Evolutionary conservation across 2,797 vertebrate genomes (phyloP).

Genomic region (Betta splendens): DNA sequence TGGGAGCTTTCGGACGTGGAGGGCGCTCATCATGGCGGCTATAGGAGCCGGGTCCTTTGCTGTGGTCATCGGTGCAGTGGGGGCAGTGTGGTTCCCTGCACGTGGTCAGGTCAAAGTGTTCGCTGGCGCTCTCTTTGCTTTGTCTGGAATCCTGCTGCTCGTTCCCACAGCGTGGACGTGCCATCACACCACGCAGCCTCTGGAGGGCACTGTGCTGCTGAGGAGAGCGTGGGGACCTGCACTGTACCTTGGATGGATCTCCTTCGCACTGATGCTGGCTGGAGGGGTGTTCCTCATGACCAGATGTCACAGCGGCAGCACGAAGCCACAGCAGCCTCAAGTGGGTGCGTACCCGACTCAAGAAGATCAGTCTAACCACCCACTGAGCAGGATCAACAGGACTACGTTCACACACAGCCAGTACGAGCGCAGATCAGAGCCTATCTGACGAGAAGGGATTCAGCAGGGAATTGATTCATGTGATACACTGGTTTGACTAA

Average conservation of each 20-base stretch:
- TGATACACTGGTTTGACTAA: slow-evolving; percentile 2
- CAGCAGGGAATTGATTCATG: neutral
- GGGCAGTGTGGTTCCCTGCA: slow-evolving; percentile 80
- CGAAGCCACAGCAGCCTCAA: slow-evolving; percentile 12
- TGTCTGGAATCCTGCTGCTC: slow-evolving; percentile 84
- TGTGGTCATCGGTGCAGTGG: slow-evolving; percentile 73
- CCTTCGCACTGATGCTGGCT: slow-evolving; percentile 78
- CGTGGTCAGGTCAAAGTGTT: slow-evolving; percentile 83
- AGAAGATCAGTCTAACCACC: slow-evolving; percentile 55
- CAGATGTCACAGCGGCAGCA: slow-evolving; percentile 74
- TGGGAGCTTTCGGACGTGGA: slow-evolving; percentile 88
- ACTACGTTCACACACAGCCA: slow-evolving; percentile 72
- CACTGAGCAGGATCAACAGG: slow-evolving; percentile 73
- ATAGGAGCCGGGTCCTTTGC: slow-evolving; percentile 83
- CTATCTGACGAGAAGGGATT: slow-evolving; percentile 41
- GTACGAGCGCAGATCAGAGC: slow-evolving; percentile 51
- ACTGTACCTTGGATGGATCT: slow-evolving; percentile 90
- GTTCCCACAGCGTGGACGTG: slow-evolving; percentile 91
- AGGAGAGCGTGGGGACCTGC: slow-evolving; percentile 87
- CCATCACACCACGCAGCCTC: slow-evolving; percentile 84
- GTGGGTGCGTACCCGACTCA: neutral
- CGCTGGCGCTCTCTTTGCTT: slow-evolving; percentile 83
- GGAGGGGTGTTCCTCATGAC: slow-evolving; percentile 86
- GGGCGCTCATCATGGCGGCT: slow-evolving; percentile 82
- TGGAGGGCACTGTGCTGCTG: slow-evolving; percentile 84